Conservation (phyloP, 2,113 vertebrate species). For the Corythoichthys intestinalis region DNA sequence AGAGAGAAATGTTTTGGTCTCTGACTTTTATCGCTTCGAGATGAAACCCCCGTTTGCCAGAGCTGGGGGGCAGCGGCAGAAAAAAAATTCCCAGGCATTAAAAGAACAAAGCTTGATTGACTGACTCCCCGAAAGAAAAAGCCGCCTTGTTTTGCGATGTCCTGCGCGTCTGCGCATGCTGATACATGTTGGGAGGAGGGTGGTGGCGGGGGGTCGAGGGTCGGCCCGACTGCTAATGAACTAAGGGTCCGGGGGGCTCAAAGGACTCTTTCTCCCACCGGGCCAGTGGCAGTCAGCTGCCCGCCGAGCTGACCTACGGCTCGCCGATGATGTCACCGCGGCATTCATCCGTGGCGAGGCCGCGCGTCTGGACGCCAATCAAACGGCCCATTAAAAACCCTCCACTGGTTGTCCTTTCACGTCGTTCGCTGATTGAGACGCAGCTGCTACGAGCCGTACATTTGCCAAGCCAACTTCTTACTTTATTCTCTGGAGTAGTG, state of each 20-base stretch:
- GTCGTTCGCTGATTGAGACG: conserved; percentile 34
- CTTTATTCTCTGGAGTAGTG: neutral
- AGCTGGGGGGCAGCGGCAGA: conserved; percentile 29
- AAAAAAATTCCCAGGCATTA: conserved; percentile 43
- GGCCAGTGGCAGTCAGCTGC: conserved; percentile 55
- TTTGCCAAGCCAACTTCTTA: conserved; percentile 4
- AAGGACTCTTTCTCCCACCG: conserved; percentile 63
- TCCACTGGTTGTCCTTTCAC: conserved; percentile 54
- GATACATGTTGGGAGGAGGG: conserved; percentile 22
- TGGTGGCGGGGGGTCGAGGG: conserved; percentile 18
- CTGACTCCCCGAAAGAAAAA: conserved; percentile 42
- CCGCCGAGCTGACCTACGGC: conserved; percentile 63
- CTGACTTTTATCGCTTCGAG: conserved; percentile 67
- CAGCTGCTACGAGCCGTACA: conserved; percentile 49
- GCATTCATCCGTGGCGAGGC: conserved; percentile 64
- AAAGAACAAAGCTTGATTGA: conserved; percentile 51
- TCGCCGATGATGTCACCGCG: conserved; percentile 68
- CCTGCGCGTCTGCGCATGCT: conserved; percentile 40
- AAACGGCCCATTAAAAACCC: conserved; percentile 61
- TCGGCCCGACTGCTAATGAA: conserved; percentile 74
- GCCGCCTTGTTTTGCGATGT: conserved; percentile 52
- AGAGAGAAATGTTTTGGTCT: conserved; percentile 58
- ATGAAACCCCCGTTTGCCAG: conserved; percentile 56
- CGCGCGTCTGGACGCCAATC: conserved; percentile 56
- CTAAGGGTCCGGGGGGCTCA: conserved; percentile 55